Conservation (phyloP, 2,113 vertebrate genomes). For the Lasiurus cinereus region DNA sequence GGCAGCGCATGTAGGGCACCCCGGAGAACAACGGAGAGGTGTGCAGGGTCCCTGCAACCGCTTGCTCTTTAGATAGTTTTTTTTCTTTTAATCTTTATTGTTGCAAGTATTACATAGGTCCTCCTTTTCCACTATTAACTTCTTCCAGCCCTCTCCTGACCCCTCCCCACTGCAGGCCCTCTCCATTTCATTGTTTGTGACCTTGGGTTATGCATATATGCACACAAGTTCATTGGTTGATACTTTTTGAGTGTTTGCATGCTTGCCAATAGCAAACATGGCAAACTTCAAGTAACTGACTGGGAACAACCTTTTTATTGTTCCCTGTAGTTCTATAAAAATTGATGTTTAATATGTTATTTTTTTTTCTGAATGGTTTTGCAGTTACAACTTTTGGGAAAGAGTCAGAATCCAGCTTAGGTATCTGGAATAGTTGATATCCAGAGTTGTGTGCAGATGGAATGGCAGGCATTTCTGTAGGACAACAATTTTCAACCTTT, state of each 20-base stretch:
- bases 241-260: conserved; percentile 66
- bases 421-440: not conserved
- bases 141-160: no score
- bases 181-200: no score
- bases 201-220: no score
- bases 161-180: no score
- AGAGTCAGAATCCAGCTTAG: not conserved
- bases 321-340: conserved; percentile 16
- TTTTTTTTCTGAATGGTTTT: not conserved
- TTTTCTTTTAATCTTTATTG: no score
- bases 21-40: conserved; percentile 64
- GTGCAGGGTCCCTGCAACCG: conserved; percentile 32
- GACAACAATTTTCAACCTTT: not conserved
- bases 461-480: not conserved
- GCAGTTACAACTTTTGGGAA: not conserved
- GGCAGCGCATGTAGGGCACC: conserved; percentile 59
- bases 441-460: not conserved
- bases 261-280: conserved; percentile 67
- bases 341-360: not conserved
- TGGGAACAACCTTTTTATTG: conserved; percentile 59
- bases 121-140: no score
- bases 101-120: no score
- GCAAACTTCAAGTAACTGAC: conserved; percentile 48
- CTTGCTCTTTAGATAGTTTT: conserved; percentile 66
- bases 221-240: not conserved